A percentile compares a stretch with the other conserved stretches of the same genome.
phyloP scores from a whole-genome alignment of 2,113 vertebrate genomes.

The Corythoichthys haematopterus region DNA sequence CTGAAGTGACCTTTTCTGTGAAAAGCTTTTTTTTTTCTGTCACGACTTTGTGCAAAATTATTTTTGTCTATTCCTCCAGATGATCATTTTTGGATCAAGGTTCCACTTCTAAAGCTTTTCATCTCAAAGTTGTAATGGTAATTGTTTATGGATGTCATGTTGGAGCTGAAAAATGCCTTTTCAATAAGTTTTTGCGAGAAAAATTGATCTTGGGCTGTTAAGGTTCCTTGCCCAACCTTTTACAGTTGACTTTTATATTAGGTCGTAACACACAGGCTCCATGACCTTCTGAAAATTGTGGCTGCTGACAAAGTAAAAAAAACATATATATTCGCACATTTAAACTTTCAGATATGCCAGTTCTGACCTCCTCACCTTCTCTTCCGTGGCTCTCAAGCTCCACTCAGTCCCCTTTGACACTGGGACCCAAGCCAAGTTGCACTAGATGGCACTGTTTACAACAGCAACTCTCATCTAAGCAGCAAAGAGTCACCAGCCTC shows the following conservation, averaged over 20 bases:
- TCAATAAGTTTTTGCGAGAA: too few relatives aligned
- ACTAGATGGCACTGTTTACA: conserved; percentile 72
- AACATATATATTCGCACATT: conserved; percentile 5
- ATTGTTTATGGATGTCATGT: background rate
- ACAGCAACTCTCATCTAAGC: conserved; percentile 33
- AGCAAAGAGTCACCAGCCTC: conserved; percentile 33
- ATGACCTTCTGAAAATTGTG: conserved; percentile 18
- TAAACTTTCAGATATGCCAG: conserved; percentile 15
- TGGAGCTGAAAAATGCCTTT: background rate
- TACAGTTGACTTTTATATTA: background rate
- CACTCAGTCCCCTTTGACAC: conserved; percentile 1
- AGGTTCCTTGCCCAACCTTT: background rate
- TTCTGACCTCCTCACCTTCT: conserved; percentile 26
- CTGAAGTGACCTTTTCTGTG: background rate
- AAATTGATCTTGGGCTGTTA: background rate
- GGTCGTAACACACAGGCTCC: background rate
- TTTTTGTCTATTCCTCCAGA: background rate
- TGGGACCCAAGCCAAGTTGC: conserved; percentile 15
- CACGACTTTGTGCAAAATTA: background rate
- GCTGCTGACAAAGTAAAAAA: conserved; percentile 10
- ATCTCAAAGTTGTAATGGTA: background rate
- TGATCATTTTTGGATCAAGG: background rate
- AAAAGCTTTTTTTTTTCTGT: too few relatives aligned
- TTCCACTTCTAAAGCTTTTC: background rate
- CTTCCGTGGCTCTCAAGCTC: conserved; percentile 4